Evolutionary conservation across 2,113 vertebrate species (phyloP), one percentile per base, ranked within the genome.

Genomic region (Seriola dumerili): DNA sequence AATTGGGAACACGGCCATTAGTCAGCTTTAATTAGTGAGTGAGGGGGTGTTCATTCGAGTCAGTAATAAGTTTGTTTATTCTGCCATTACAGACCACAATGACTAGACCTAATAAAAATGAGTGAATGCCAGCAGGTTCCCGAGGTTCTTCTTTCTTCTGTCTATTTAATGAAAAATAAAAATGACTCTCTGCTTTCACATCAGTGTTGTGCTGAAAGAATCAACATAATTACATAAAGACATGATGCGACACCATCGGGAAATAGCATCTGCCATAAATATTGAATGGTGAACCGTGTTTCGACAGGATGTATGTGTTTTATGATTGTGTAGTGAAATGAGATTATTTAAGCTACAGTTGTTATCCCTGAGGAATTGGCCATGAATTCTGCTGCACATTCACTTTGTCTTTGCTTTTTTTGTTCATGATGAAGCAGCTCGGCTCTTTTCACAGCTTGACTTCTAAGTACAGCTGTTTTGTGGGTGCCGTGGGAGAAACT

Each of bases 401-500:
- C 11, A 25, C 59, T 42, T 42, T 59, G 16, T 44, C 11, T 75
- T 55, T 38, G 58, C 14, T 78, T 59, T 42, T 65, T 36, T 25
- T 44, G 17, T 36, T 58, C 36, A 65, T 68, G 29, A 80, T 50
- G 54, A 76, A 42, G 58, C 23, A 40, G 71, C 71, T 68, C 46
- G 40, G 46, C 23, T 9, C 23, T 9, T 46, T 14, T 63, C 55
- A 55, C 68, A 68, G 66, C 58, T 46, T 68, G 54, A 46, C 54
- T 87, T 76, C 77, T 66, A 69, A 61, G 32, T 70, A 3, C 85
- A 75, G 78, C 58, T 72, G 61, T 62, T 76, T 55, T 40, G n/a
- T 7, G 59, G 70, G 58, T 74, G 75, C 69, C 36, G 52, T 46
- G 46, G 54, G 52, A 72, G 52, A 79, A 40, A 76, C 32, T 32